Percentiles rank a stretch among this genome's conserved stretches.
Conservation (phyloP, 2,113 vertebrate species). For the Sapayoa aenigma region DNA sequence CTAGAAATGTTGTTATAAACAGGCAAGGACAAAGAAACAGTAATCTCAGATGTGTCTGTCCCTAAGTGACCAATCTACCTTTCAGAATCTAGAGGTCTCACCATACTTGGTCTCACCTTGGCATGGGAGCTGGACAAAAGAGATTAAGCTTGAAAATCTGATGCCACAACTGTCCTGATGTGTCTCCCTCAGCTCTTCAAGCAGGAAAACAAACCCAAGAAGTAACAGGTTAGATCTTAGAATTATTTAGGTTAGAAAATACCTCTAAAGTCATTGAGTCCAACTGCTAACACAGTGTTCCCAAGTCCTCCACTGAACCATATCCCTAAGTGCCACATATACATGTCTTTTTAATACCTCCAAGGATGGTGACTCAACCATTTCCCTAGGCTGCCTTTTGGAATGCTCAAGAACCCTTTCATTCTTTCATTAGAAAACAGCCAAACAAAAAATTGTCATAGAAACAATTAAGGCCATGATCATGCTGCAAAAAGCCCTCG, state of each 20-base stretch:
- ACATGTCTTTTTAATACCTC: neutral
- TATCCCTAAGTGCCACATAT: neutral
- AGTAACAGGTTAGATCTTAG: neutral
- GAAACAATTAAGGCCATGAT: neutral
- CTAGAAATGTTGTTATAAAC: neutral
- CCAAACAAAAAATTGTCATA: neutral
- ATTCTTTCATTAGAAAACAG: neutral
- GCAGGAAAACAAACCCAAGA: neutral
- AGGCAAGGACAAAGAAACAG: neutral
- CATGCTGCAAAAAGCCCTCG: neutral
- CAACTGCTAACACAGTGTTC: accelerated
- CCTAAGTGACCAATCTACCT: neutral
- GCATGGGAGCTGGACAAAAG: neutral
- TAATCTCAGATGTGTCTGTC: neutral
- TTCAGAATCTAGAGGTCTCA: neutral
- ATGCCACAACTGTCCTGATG: neutral
- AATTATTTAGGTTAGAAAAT: neutral
- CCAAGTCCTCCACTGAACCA: neutral
- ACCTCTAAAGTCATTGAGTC: neutral
- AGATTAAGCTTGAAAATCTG: neutral
- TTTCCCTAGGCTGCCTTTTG: neutral
- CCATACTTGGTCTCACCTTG: neutral
- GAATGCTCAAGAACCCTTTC: neutral
- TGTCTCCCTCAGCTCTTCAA: neutral
- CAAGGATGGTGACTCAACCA: neutral